phyloP scores from a whole-genome alignment of 2,888 invertebrate species.

The Mimumesa dahlbomi region DNA sequence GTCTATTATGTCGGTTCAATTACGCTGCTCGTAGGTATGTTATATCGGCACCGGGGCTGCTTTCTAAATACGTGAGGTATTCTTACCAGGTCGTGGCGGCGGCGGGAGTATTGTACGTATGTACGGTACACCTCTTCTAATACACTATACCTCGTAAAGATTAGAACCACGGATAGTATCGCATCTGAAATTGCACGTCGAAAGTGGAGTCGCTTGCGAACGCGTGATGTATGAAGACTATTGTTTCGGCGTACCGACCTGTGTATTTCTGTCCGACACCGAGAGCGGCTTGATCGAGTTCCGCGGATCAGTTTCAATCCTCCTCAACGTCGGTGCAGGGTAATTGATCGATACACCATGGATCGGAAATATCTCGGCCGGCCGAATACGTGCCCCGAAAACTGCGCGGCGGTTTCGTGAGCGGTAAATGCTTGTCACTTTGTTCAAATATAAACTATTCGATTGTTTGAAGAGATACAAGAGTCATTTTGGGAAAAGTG shows the following conservation, averaged over 20 bases:
- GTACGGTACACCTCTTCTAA: constrained; percentile 11
- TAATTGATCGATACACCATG: too few relatives aligned
- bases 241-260: constrained; percentile 25
- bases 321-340: constrained; percentile 18
- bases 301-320: constrained; percentile 36
- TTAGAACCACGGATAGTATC: constrained; percentile 45
- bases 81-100: too few relatives aligned
- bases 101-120: too few relatives aligned
- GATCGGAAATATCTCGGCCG: too few relatives aligned
- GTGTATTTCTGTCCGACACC: constrained; percentile 24
- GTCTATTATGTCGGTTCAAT: constrained; percentile 66
- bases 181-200: constrained; percentile 53
- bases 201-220: constrained; percentile 28
- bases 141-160: constrained; percentile 50
- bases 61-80: constrained; percentile 17
- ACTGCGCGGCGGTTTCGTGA: too few relatives aligned
- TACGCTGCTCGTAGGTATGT: constrained; percentile 47
- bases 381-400: too few relatives aligned
- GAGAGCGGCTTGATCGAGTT: constrained; percentile 22
- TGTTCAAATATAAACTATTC: too few relatives aligned
- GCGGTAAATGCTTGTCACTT: too few relatives aligned
- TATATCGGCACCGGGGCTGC: neutral
- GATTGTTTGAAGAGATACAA: too few relatives aligned
- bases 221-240: constrained; percentile 3
- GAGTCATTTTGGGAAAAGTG: too few relatives aligned